phyloP scores from a whole-genome alignment of 2,113 vertebrate genomes.

The Labrus mixtus region DNA sequence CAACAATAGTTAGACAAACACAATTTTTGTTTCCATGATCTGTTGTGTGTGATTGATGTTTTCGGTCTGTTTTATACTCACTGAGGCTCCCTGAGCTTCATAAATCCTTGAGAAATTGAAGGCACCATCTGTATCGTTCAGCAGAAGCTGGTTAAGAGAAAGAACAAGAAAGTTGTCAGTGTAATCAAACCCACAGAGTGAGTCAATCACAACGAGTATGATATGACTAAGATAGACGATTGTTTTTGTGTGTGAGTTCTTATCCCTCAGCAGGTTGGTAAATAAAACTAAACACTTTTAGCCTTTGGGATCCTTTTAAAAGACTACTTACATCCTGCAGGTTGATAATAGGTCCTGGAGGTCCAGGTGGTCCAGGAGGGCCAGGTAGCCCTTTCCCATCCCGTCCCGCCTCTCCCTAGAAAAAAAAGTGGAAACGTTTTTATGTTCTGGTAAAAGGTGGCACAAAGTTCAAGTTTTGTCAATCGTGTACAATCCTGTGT shows the following conservation, averaged over 20 bases:
- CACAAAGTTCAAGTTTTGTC: neutral
- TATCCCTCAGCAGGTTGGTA: neutral
- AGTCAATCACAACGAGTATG: neutral
- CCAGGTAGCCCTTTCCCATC: conserved; percentile 86
- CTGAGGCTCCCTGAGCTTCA: conserved; percentile 74
- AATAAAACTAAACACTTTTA: too few species aligned
- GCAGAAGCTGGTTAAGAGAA: conserved; percentile 80
- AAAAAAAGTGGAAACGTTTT: conserved; percentile 4
- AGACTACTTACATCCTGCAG: conserved; percentile 86
- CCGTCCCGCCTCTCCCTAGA: conserved; percentile 89
- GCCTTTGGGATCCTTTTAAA: neutral
- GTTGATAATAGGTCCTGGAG: conserved; percentile 85
- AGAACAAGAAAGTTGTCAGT: neutral
- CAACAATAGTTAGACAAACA: neutral
- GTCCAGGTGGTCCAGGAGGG: conserved; percentile 90
- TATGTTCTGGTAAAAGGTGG: neutral
- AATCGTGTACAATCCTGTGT: neutral
- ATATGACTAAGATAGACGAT: neutral
- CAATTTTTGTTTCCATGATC: neutral
- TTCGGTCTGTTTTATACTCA: conserved; percentile 49
- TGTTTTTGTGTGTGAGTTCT: neutral
- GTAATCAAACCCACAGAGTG: neutral
- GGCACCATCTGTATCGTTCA: conserved; percentile 87
- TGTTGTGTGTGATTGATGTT: neutral
- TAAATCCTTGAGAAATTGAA: conserved; percentile 87